Base-by-base conservation (phyloP, 2,113 vertebrate species). In the Rhizomys pruinosus region DNA sequence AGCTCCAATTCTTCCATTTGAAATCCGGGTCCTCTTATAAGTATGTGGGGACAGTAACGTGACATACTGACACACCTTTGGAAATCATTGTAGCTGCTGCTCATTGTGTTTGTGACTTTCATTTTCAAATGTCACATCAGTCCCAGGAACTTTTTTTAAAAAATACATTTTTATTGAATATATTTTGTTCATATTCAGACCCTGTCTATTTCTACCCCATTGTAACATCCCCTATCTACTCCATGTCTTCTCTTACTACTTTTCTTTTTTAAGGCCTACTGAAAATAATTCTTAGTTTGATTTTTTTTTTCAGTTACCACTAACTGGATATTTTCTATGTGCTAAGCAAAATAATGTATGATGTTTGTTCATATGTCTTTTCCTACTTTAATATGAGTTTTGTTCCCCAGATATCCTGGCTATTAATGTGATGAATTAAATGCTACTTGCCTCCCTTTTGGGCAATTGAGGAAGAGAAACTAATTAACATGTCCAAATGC, bases 221-320 rank as follows among this genome's bases (percentile, higher is more conserved):
- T 11, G 6, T 52, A 52, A 6, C 11, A 52, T 52, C 47, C 47
- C 11, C 47, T 52, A 52, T 11, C 47, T 11, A 52, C 47, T 52
- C 11, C 11, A 52, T 52, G 47, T 52, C 47, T 11, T 52, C 47
- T 52, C 6, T 6, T 52, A 52, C 47, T 52, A 52, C 6, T 52
- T 52, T 52, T 52, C 47, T 52, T 52, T 52, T 52, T 52, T 52
- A 52, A 52, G 11, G 47, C 47, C 47, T 52, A 52, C 11, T 52
- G 47, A 52, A 63, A 68, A 68, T 61, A 68, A 68, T 68, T 84
- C 63, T 52, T 84, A 6, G 13, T 74, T 92, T 88, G 52, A 76
- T 71, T 92, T 90, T 71, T 82, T 71, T 92, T 90, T 71, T 82
- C 76, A 81, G 76, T 25, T 88, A 73, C 23, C 57, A 81, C 37